Base-by-base conservation (phyloP, 1,140 invertebrate genomes). In the Globodera rostochiensis region DNA sequence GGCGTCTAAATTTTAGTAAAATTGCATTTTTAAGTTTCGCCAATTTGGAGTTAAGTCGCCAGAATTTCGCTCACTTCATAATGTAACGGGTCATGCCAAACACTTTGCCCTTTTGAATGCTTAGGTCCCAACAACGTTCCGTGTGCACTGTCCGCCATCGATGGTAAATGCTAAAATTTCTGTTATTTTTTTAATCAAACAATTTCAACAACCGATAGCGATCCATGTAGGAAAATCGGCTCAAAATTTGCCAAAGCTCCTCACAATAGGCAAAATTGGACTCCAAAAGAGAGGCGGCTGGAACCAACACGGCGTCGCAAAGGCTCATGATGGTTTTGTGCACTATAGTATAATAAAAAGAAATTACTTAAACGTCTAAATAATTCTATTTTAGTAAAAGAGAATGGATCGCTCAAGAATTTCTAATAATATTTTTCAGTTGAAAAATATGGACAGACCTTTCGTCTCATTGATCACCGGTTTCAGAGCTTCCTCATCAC, bases 191-290 rank as follows among this genome's bases (percentile, higher is more conserved):
- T 69, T 70, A 70, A 5, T 78, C 13, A 78, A 78, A n/a, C 3
- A 64, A 13, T 53, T 53, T 53, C 11, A 7, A 6, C 15, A 25
- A 78, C 77, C 94, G 94, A 89, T 97, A 98, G 79, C 95, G 93
- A 90, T 93, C 93, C 87, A 97, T 94, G 91, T 99, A 98, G 3
- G 96, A 94, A 91, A 95, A 97, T 60, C 94, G 91, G 88, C 95
- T 95, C 0, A 99, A 90, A 73, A 98, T 93, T 67, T 93, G 93
- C 95, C 97, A 99, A 60, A 99, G 92, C 90, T 98, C 96, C 91
- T 98, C 96, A 45, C 96, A 94, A 87, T 98, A 93, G 85, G 95
- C 95, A 89, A 95, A 97, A 90, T 98, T 98, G 82, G 94, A 94
- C 82, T 97, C 95, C 91, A 97, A 93, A 82, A 97, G 93, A 0